Evolutionary conservation across 2,113 vertebrate genomes (phyloP), one percentile per base, ranked within the genome.

Genomic region (Apaloderma vittatum): DNA sequence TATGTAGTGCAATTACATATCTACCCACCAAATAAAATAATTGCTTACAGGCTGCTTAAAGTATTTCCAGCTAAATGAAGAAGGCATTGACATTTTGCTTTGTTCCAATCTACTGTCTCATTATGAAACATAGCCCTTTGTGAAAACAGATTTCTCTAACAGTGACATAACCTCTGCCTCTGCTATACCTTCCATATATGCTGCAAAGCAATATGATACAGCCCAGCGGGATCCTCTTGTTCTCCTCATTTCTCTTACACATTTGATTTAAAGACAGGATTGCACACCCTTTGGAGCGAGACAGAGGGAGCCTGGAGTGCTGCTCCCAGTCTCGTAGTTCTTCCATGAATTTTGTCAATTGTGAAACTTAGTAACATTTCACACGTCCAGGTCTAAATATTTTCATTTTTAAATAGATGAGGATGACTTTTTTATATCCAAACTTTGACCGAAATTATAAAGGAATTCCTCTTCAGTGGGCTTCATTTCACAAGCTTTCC

Each of bases 21-120:
- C 77, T 94, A 86, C 51, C 20, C 72, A 85, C 45, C 29, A 86
- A 91, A 58, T 90, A 86, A 96, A 95, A 73, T 61, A 94, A 96
- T 77, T 83, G 49, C 84, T 98, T 90, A 70, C 71, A 86, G 88
- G n/a, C 70, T 90, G 61, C 71, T 95, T 81, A 86, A 90, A 96
- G 46, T 45, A 80, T 75, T 87, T 57, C 75, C 59, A 67, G 18
- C 37, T 83, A 91, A 94, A 88, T 77, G 63, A 62, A 66, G 68
- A n/a, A 57, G 23, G 15, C 76, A 73, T 18, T 82, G 91, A 91
- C 78, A 67, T 93, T 94, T 93, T 61, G 29, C 37, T 95, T 93
- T 87, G n/a, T 87, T 73, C 46, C 63, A 84, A 59, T 88, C 81
- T 93, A 88, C 79, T 62, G 74, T 74, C 66, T 93, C 57, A 87